These are phyloP conservation scores for Botia kubotai DNA, from an alignment of 2,797 vertebrate genomes.

Conservation along the genomic window DNA sequence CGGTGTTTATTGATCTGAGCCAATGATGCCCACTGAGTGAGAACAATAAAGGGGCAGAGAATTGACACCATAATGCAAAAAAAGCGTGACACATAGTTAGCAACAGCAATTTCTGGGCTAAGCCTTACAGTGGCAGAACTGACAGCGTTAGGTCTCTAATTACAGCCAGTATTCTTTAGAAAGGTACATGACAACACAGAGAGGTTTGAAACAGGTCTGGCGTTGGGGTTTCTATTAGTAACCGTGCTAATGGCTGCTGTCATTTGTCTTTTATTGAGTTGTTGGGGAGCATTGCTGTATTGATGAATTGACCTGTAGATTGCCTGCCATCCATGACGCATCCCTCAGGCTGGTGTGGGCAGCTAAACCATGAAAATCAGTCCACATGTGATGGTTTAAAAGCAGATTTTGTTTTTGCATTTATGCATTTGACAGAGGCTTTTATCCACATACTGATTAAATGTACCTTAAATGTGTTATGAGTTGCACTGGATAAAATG, in stretches of 20 bases:
- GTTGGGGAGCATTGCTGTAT: not conserved
- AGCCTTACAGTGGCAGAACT: too few relatives aligned
- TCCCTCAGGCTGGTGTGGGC: not conserved
- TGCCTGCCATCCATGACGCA: not conserved
- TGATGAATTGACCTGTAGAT: not conserved
- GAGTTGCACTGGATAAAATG: too few relatives aligned
- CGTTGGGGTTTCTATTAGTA: not conserved
- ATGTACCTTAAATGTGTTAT: too few relatives aligned
- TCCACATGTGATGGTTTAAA: too few relatives aligned
- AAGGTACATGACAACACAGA: not conserved
- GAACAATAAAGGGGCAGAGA: slow-evolving; percentile 5
- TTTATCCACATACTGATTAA: too few relatives aligned
- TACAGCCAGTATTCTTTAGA: not conserved
- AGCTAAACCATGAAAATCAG: slow-evolving; percentile 7
- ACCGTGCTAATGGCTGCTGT: not conserved
- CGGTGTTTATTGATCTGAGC: slow-evolving; percentile 45
- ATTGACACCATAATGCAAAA: not conserved
- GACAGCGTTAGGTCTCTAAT: too few relatives aligned
- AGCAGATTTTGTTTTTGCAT: too few relatives aligned
- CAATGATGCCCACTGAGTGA: slow-evolving; percentile 35
- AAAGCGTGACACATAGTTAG: too few relatives aligned
- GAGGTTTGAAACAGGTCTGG: not conserved
- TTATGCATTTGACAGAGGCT: too few relatives aligned
- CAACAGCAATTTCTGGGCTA: too few relatives aligned
- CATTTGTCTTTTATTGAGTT: slow-evolving; percentile 7